phyloP scores from a whole-genome alignment of 1,140 invertebrate genomes.

The Cyclargus thomasi region DNA sequence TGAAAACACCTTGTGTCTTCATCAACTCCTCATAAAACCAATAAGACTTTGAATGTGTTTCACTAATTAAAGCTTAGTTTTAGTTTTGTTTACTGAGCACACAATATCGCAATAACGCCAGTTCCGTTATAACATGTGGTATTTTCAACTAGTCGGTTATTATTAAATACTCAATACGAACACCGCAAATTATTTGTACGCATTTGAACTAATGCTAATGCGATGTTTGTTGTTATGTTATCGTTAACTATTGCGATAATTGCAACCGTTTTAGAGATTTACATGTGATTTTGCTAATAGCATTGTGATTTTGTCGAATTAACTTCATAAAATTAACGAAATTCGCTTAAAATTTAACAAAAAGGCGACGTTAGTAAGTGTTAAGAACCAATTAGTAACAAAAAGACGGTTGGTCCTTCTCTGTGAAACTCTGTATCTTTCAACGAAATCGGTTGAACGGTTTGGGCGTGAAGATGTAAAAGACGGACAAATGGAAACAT shows the following conservation, averaged over 20 bases:
- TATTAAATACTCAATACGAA: constrained; percentile 25
- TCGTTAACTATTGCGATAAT: background rate
- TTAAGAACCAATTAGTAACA: too few relatives aligned
- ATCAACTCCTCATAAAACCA: too few relatives aligned
- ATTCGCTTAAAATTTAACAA: background rate
- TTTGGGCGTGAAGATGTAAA: too few relatives aligned
- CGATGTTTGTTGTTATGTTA: constrained; percentile 3
- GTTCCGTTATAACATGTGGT: constrained; percentile 17
- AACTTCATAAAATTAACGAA: background rate
- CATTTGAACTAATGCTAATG: constrained; percentile 1
- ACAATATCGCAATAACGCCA: constrained; percentile 22
- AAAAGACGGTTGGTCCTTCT: too few relatives aligned
- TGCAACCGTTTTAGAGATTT: constrained; percentile 1
- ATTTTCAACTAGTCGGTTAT: constrained; percentile 21
- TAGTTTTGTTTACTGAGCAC: background rate
- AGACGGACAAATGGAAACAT: too few relatives aligned
- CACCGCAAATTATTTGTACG: constrained; percentile 11
- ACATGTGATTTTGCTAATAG: background rate
- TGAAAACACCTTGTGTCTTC: too few relatives aligned
- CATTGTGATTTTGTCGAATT: constrained; percentile 13
- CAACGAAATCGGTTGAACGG: too few relatives aligned
- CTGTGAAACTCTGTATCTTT: too few relatives aligned
- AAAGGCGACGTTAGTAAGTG: background rate
- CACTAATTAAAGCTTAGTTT: too few relatives aligned
- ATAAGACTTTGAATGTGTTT: too few relatives aligned